Conservation (phyloP, 2,888 invertebrate species). For the Hipparchia sbordonii region DNA sequence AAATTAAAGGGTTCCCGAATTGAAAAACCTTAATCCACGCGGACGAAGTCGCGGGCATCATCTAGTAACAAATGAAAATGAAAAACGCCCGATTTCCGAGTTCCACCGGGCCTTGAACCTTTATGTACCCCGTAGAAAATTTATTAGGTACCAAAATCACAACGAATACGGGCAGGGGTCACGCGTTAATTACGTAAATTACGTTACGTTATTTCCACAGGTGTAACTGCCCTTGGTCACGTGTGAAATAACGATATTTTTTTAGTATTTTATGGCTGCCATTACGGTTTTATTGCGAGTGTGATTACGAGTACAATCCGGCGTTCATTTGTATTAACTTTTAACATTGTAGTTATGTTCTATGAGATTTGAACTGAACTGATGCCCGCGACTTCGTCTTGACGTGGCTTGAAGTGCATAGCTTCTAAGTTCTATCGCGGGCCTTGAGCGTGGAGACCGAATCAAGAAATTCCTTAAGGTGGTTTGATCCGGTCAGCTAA, state of each 20-base stretch:
- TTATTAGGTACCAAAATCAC: slow-evolving; percentile 33
- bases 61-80: not conserved
- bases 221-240: slow-evolving; percentile 40
- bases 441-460: too few species aligned
- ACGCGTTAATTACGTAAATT: slow-evolving; percentile 46
- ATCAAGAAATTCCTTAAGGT: too few species aligned
- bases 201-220: slow-evolving; percentile 33
- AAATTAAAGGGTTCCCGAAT: too few species aligned
- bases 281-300: slow-evolving; percentile 37
- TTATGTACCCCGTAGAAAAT: slow-evolving; percentile 20
- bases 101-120: slow-evolving; percentile 25
- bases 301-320: slow-evolving; percentile 22
- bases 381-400: too few species aligned
- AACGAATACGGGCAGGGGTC: slow-evolving; percentile 38
- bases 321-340: slow-evolving; percentile 7
- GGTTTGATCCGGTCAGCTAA: too few species aligned
- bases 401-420: too few species aligned
- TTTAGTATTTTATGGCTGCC: slow-evolving; percentile 41
- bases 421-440: too few species aligned
- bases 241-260: slow-evolving; percentile 43
- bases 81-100: slow-evolving; percentile 5
- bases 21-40: too few species aligned
- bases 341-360: not conserved
- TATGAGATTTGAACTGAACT: too few species aligned
- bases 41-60: too few species aligned